phyloP scores from a whole-genome alignment of 2,888 invertebrate species.

The Escarpia spicata region DNA sequence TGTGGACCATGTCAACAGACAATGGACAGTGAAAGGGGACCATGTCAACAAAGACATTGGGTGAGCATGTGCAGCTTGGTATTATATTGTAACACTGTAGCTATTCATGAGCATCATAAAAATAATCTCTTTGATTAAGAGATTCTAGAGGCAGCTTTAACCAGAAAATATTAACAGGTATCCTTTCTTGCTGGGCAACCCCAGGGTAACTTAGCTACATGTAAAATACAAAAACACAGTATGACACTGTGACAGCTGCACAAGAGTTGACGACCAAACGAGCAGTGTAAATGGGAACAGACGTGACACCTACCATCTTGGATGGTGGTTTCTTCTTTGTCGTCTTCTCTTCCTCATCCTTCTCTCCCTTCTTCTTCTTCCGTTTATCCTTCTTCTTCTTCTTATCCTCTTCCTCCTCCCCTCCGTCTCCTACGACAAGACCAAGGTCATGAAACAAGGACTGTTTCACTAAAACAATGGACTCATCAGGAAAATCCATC shows the following conservation, averaged over 20 bases:
- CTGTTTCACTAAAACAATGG: not conserved
- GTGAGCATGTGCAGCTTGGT: no score
- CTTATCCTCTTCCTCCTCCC: conserved; percentile 36
- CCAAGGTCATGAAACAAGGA: not conserved
- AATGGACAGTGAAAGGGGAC: no score
- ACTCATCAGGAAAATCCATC: no score
- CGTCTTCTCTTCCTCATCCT: conserved; percentile 51
- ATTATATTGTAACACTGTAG: no score
- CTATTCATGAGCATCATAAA: no score
- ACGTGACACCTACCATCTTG: conserved; percentile 37
- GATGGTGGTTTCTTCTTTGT: conserved; percentile 52
- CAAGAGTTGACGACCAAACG: not conserved
- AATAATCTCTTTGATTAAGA: no score
- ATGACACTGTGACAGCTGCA: no score
- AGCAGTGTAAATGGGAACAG: not conserved
- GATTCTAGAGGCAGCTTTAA: no score
- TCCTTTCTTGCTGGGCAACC: no score
- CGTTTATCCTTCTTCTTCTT: conserved; percentile 50
- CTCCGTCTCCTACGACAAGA: conserved; percentile 23
- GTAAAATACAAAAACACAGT: no score
- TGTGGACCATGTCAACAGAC: not conserved
- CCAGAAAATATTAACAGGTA: no score
- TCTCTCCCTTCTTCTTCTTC: conserved; percentile 58
- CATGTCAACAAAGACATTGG: not conserved
- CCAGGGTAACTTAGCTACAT: no score